Evolutionary conservation across 2,888 invertebrate genomes (phyloP).

Genomic region (Hemistola chrysoprasaria): DNA sequence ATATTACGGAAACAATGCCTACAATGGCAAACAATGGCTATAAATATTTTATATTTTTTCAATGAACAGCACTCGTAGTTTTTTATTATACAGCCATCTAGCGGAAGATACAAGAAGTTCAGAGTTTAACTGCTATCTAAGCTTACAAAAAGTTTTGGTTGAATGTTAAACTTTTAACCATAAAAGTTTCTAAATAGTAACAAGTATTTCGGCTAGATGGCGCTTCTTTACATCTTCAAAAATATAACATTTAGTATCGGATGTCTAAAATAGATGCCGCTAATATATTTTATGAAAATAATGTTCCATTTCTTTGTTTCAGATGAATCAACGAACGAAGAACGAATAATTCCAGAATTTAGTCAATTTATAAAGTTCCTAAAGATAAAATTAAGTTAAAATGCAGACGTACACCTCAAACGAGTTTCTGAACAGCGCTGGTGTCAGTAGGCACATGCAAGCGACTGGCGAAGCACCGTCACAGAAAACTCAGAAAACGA

Average conservation of each 20-base stretch:
- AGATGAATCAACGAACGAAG: conserved; percentile 49
- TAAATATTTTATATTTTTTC: no score
- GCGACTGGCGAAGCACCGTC: conserved; percentile 74
- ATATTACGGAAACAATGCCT: no score
- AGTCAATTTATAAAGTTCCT: conserved; percentile 75
- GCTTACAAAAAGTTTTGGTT: no score
- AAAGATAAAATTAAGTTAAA: conserved; percentile 51
- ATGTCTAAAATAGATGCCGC: conserved; percentile 10
- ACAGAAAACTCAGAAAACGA: conserved; percentile 73
- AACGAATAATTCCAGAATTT: conserved; percentile 74
- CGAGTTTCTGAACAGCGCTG: conserved; percentile 73
- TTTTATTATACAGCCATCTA: no score
- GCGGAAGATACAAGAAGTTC: no score
- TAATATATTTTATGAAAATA: background rate
- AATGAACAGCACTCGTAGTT: no score
- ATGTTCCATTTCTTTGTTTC: conserved; percentile 56
- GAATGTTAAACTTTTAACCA: no score
- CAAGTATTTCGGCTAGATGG: conserved; percentile 3
- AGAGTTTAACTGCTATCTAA: no score
- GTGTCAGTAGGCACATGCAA: conserved; percentile 75
- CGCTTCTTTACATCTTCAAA: no score
- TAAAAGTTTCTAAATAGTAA: background rate
- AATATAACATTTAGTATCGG: background rate
- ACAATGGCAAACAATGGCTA: no score
- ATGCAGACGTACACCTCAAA: conserved; percentile 72